Evolutionary conservation across 2,797 vertebrate species (phyloP).

Genomic region (Coccyzus lansbergi): DNA sequence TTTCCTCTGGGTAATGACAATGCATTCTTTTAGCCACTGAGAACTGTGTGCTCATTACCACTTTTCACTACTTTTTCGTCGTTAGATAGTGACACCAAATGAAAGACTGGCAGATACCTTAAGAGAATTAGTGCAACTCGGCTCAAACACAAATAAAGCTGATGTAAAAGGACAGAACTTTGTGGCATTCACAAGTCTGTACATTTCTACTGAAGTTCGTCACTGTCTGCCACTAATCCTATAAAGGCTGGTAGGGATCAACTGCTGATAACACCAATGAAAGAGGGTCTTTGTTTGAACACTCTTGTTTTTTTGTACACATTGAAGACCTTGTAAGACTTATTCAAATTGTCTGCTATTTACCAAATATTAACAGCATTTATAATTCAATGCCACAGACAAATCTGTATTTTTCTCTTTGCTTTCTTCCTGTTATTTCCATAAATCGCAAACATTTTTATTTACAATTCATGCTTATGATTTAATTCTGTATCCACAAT

Average conservation of each 20-base stretch:
- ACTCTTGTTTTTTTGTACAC: not conserved
- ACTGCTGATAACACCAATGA: slow-evolving; percentile 37
- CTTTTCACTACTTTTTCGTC: not conserved
- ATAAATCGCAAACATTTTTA: not conserved
- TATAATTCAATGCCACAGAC: not conserved
- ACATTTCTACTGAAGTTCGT: slow-evolving; percentile 47
- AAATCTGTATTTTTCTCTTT: not conserved
- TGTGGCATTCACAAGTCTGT: not conserved
- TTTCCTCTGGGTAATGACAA: not conserved
- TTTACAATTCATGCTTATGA: not conserved
- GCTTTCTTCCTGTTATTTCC: not conserved
- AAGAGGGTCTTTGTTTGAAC: slow-evolving; percentile 44
- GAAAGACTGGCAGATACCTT: not conserved
- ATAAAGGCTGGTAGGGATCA: slow-evolving; percentile 53
- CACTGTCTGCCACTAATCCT: slow-evolving; percentile 58
- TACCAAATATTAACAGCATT: not conserved
- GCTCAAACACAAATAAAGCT: not conserved
- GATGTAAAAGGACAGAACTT: not conserved
- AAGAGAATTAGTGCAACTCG: not conserved
- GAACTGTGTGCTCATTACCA: not conserved
- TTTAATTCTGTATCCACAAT: not conserved
- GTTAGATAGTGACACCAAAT: not conserved
- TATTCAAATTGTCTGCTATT: slow-evolving; percentile 20
- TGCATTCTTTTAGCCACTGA: not conserved
- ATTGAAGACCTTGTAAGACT: slow-evolving; percentile 7